phyloP scores from a whole-genome alignment of 2,888 invertebrate species.

The Smittia sp. region DNA sequence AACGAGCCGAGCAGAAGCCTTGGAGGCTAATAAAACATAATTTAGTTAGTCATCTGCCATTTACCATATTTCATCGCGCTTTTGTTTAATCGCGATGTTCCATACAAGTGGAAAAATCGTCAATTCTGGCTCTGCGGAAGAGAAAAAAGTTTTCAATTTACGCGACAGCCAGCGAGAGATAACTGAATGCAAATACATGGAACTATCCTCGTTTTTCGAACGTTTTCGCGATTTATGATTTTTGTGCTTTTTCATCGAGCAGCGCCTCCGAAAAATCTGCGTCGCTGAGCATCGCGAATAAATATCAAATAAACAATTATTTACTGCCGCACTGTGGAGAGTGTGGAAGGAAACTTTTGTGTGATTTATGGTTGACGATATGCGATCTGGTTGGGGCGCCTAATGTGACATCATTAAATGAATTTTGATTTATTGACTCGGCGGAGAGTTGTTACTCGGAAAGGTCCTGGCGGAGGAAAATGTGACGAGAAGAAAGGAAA shows the following conservation, averaged over 20 bases:
- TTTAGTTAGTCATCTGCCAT: constrained; percentile 33
- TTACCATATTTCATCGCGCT: constrained; percentile 32
- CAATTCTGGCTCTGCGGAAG: too few relatives aligned
- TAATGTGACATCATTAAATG: constrained; percentile 38
- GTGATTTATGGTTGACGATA: constrained; percentile 29
- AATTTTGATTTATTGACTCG: constrained; percentile 36
- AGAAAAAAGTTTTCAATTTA: too few relatives aligned
- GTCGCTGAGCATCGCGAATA: not conserved
- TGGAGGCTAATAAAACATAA: constrained; percentile 13
- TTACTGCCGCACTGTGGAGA: not conserved
- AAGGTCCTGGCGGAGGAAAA: not conserved
- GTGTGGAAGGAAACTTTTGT: constrained; percentile 23
- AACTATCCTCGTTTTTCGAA: too few relatives aligned
- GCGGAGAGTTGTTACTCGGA: not conserved
- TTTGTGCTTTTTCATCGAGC: too few relatives aligned
- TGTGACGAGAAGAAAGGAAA: not conserved
- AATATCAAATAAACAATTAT: constrained; percentile 10
- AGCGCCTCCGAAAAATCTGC: too few relatives aligned
- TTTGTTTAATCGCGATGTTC: constrained; percentile 8
- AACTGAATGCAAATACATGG: too few relatives aligned
- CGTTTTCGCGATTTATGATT: too few relatives aligned
- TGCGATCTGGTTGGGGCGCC: constrained; percentile 3
- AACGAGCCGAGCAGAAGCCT: too few relatives aligned
- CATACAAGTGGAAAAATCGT: too few relatives aligned
- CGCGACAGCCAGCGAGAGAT: too few relatives aligned